Conservation (phyloP, 2,113 vertebrate genomes). For the Gadus macrocephalus region DNA sequence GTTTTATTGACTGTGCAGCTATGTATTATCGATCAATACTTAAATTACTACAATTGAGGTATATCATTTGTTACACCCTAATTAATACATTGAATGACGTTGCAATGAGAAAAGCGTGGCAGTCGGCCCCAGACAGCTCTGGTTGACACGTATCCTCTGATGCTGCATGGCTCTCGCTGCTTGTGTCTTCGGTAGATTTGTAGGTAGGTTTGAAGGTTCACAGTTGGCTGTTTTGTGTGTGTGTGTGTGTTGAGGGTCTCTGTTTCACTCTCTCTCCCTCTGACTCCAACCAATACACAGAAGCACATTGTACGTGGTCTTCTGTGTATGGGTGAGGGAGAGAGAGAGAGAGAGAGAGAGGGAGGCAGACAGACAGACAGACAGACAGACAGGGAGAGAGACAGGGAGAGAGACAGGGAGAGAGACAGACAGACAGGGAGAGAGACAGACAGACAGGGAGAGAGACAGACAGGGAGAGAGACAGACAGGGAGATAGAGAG, state of each 20-base stretch:
- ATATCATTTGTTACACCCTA: neutral
- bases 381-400: slow-evolving; percentile 3
- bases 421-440: slow-evolving; percentile 8
- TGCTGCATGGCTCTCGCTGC: neutral
- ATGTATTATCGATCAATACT: no score
- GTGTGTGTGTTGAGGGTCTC: no score
- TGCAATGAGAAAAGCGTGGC: neutral
- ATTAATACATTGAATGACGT: neutral
- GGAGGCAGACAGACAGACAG: slow-evolving; percentile 7
- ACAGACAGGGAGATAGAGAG: slow-evolving; percentile 16
- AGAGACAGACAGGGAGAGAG: neutral
- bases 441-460: neutral
- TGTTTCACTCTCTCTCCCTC: no score
- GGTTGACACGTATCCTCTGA: no score
- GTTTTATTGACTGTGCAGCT: no score
- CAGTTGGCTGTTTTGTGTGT: neutral
- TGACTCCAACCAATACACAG: neutral
- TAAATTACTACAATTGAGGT: neutral
- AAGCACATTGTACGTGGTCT: slow-evolving; percentile 5
- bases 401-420: slow-evolving; percentile 8
- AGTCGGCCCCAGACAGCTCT: neutral
- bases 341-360: slow-evolving; percentile 21
- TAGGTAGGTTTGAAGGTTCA: neutral
- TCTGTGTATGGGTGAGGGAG: neutral
- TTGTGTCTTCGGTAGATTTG: neutral